Evolutionary conservation across 1,140 invertebrate species (phyloP), one percentile per base, ranked within the genome.

Genomic region (Bombus impatiens): DNA sequence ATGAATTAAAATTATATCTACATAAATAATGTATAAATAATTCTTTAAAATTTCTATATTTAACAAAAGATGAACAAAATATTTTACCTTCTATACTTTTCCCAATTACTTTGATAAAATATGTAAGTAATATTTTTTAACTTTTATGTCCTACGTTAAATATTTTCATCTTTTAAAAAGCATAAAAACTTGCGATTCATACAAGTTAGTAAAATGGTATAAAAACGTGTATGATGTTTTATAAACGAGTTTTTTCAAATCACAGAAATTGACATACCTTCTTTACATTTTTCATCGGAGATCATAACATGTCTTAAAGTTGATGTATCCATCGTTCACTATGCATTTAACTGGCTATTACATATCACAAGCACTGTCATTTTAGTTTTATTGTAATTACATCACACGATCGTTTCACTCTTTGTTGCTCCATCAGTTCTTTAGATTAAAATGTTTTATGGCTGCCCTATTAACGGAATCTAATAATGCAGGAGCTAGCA

Each of bases 281-380:
- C 70, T 67, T 91, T 80, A 84, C 68, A 82, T 74, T 68, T 88
- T 53, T 91, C 78, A n/a, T 88, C 75, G 12, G 35, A 81, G 65
- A 40, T 79, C 25, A 82, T 62, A 67, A 68, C 79, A 74, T 40
- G 59, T n/a, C 80, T 77, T n/a, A 81, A 67, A 68, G 62, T 84
- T 59, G 62, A 72, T 57, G 53, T 82, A 77, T 87, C 82, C 89
- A 91, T 89, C 32, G 35, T 87, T 86, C 82, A 89, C 79, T 62
- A 40, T 90, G 40, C 57, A 76, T 67, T 37, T 42, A 76, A 65
- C 37, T 44, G 12, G 18, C 44, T 22, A 35, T 42, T 40, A 9
- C 2, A 35, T 18, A 65, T 80, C 22, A 40, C 57, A 70, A 18
- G n/a, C 53, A 71, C 78, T 59, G 42, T 85, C 53, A 85, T 67